Evolutionary conservation across 2,888 invertebrate species (phyloP).

Genomic region (Xylota segnis): DNA sequence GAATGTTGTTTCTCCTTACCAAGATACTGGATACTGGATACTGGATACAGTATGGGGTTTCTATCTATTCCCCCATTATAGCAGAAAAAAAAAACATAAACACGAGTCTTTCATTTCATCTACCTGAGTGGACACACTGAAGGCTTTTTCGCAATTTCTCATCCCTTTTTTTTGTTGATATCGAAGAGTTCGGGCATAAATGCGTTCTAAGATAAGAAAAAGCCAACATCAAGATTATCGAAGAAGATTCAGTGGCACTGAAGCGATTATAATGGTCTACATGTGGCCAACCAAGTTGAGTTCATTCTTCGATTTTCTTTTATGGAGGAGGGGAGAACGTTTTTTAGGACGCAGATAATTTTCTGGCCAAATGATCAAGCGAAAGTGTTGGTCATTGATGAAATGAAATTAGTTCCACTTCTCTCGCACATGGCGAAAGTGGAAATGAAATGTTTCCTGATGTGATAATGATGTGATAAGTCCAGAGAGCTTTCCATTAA

Average conservation of each 20-base stretch:
- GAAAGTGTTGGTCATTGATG: slow-evolving; percentile 46
- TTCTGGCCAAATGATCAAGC: slow-evolving; percentile 46
- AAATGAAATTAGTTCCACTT: slow-evolving; percentile 49
- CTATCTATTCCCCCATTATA: not conserved
- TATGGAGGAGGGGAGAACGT: not conserved
- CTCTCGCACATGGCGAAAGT: not conserved
- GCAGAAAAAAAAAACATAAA: not conserved
- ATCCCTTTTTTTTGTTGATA: not conserved
- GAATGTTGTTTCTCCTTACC: slow-evolving; percentile 45
- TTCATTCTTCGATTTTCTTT: slow-evolving; percentile 4
- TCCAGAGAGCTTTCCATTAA: slow-evolving; percentile 37
- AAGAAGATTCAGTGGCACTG: slow-evolving; percentile 39
- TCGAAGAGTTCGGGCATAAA: not conserved
- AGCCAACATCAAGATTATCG: slow-evolving; percentile 43
- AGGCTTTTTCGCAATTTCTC: slow-evolving; percentile 7
- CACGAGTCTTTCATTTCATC: slow-evolving; percentile 42
- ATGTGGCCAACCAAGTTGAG: slow-evolving; percentile 30
- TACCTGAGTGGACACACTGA: slow-evolving; percentile 38
- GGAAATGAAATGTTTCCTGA: slow-evolving; percentile 41
- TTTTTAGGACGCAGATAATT: slow-evolving; percentile 42
- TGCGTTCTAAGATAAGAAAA: slow-evolving; percentile 42
- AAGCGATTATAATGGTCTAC: slow-evolving; percentile 53
- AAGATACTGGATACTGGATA: not conserved
- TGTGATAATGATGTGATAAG: slow-evolving; percentile 47
- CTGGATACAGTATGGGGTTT: slow-evolving; percentile 30